phyloP scores from a whole-genome alignment of 37 sponge, comb jelly and placozoan species.

The Beroe forskalii region DNA sequence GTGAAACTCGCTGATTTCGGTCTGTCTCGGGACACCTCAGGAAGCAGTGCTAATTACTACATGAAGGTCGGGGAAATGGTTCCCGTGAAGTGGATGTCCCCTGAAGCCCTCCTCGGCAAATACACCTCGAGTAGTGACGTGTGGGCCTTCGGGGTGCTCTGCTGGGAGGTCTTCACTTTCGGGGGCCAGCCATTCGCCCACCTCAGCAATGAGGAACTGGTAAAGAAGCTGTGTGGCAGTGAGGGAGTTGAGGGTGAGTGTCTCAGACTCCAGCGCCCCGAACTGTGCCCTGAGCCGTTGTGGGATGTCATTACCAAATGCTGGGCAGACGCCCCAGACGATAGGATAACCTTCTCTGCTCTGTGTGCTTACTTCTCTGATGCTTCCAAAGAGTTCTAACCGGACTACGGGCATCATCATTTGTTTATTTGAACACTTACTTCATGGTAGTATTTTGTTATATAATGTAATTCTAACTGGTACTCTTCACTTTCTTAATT shows the following conservation, averaged over 20 bases:
- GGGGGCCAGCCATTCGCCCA: background rate
- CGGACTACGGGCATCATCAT: too few species aligned
- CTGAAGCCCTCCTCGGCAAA: background rate
- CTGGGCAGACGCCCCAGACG: background rate
- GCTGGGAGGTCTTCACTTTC: background rate
- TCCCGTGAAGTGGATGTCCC: conserved; percentile 33
- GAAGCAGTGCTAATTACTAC: background rate
- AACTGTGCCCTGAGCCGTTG: background rate
- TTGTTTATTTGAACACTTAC: too few species aligned
- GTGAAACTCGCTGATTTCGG: conserved; percentile 39
- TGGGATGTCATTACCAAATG: background rate
- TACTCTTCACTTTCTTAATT: too few species aligned
- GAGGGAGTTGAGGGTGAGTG: too few species aligned
- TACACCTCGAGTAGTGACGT: conserved; percentile 20
- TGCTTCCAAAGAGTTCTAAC: background rate
- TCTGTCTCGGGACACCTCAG: conserved; percentile 11
- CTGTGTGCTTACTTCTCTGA: background rate
- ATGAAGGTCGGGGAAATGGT: conserved; percentile 41
- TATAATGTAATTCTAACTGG: too few species aligned
- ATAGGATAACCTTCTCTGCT: background rate
- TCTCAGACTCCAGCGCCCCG: background rate
- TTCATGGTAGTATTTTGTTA: too few species aligned
- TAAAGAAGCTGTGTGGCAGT: background rate
- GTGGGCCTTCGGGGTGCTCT: conserved; percentile 11
- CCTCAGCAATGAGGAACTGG: background rate